Evolutionary conservation across 2,797 vertebrate genomes (phyloP), one percentile per base, ranked within the genome.

Genomic region (Chiloscyllium punctatum): DNA sequence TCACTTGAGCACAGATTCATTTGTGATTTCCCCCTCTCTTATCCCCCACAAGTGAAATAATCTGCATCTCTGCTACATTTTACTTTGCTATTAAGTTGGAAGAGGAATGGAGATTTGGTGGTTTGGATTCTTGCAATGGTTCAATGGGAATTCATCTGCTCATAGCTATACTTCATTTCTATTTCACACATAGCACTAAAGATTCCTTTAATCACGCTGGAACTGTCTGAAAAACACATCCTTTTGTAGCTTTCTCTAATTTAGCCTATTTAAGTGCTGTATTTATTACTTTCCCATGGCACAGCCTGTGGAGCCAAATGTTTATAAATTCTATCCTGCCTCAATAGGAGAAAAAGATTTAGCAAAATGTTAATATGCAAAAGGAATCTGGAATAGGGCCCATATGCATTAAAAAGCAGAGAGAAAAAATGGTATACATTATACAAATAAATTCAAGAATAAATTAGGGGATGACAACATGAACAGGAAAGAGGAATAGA

Each of bases 391-490:
- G 62, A 92, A 92, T 69, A 23, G 66, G 90, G 62, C 66, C 87
- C 62, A 42, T 21, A 68, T 69, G n/a, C 66, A 92, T 92, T 68
- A 92, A 92, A 69, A n/a, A 68, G 30, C 87, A 90, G 30, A 90
- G 53, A 18, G 90, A 25, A 69, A 92, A 69, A 92, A 69, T 92
- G 90, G 42, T n/a, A 66, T 69, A 69, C 90, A 92, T 92, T 68
- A 48, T 37, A 11, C 66, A 69, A 92, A 92, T n/a, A 68, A 92
- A 92, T 92, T 92, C 90, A 92, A 92, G 90, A 69, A 92, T 92
- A 92, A 92, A 92, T 92, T 69, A 92, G 33, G 8, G 23, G n/a
- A 69, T 92, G 62, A 91, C n/a, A 69, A 92, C 62, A 69, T n/a
- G 69, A 92, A 42, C 66, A 68, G 90, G 18, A 69, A 92, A 42